A percentile compares a stretch with the other conserved stretches of the same genome.
These are phyloP conservation scores for Saiga tatarica DNA, from an alignment of 2,113 vertebrate genomes.

Conservation along the genomic window DNA sequence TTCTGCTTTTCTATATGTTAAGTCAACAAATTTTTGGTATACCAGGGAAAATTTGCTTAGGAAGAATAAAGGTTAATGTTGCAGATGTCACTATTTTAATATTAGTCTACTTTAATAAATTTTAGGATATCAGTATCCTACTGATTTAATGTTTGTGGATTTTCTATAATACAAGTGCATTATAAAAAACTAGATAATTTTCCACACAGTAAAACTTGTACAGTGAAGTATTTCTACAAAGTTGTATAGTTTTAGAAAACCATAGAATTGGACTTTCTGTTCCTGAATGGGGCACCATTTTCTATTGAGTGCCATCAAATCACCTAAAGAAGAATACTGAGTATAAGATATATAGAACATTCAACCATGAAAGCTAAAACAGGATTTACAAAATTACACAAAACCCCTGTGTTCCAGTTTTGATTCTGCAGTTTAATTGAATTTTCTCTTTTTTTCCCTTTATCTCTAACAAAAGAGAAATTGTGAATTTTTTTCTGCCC, in stretches of 20 bases:
- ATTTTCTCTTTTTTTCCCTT: not conserved
- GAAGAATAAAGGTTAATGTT: not conserved
- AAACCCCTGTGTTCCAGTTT: not conserved
- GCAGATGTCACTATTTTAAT: constrained; percentile 37
- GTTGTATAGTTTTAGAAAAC: not conserved
- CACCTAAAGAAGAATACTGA: not conserved
- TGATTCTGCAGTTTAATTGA: not conserved
- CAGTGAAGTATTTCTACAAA: not conserved
- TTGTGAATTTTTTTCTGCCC: not conserved
- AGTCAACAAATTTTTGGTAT: not conserved
- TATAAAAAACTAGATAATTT: constrained; percentile 11
- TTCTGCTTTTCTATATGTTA: constrained; percentile 4
- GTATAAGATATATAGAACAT: not conserved
- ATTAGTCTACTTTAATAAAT: not conserved
- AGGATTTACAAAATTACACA: not conserved
- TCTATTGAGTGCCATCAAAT: not conserved
- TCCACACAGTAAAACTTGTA: not conserved
- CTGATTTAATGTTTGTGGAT: not conserved
- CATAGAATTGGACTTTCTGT: not conserved
- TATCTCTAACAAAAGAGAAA: not conserved
- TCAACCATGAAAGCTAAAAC: not conserved
- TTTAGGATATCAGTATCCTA: constrained; percentile 21
- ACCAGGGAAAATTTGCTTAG: constrained; percentile 28
- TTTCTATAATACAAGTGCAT: not conserved
- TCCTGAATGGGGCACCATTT: not conserved